Percentiles rank a stretch among this genome's conserved stretches.
phyloP scores from a whole-genome alignment of 2,888 invertebrate genomes.

The Priocnemis perturbator region DNA sequence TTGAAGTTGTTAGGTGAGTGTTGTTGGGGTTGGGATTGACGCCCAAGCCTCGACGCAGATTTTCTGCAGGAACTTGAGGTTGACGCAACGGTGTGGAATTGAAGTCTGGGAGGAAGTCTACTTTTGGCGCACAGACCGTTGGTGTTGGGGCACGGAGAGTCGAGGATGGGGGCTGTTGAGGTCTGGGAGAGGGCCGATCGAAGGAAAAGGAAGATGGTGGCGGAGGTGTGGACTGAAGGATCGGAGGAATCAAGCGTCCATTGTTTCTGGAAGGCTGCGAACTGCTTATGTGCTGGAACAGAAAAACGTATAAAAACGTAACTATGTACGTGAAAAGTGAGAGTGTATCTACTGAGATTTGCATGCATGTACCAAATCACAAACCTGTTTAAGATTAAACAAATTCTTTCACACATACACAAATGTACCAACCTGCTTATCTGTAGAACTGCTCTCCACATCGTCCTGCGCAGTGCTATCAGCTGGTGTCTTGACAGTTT shows the following conservation, averaged over 20 bases:
- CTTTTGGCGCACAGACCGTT: constrained; percentile 81
- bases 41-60: constrained; percentile 53
- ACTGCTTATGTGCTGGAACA: too few relatives aligned
- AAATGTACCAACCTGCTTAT: constrained; percentile 62
- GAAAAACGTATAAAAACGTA: too few relatives aligned
- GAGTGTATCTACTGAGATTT: too few relatives aligned
- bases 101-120: constrained; percentile 88
- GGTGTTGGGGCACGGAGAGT: constrained; percentile 47
- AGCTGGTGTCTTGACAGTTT: constrained; percentile 91
- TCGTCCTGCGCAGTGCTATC: constrained; percentile 89
- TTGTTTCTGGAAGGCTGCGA: constrained; percentile 46
- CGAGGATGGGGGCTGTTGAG: not conserved
- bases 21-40: constrained; percentile 25
- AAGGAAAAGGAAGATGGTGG: constrained; percentile 45
- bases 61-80: constrained; percentile 52
- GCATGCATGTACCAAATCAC: too few relatives aligned
- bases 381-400: too few relatives aligned
- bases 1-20: constrained; percentile 33
- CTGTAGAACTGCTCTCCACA: constrained; percentile 73
- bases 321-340: too few relatives aligned
- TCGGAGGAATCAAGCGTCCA: constrained; percentile 56
- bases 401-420: too few relatives aligned
- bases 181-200: constrained; percentile 18
- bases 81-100: constrained; percentile 72
- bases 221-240: constrained; percentile 53